Evolutionary conservation across 2,888 invertebrate genomes (phyloP).

Genomic region (Zygaena filipendulae): DNA sequence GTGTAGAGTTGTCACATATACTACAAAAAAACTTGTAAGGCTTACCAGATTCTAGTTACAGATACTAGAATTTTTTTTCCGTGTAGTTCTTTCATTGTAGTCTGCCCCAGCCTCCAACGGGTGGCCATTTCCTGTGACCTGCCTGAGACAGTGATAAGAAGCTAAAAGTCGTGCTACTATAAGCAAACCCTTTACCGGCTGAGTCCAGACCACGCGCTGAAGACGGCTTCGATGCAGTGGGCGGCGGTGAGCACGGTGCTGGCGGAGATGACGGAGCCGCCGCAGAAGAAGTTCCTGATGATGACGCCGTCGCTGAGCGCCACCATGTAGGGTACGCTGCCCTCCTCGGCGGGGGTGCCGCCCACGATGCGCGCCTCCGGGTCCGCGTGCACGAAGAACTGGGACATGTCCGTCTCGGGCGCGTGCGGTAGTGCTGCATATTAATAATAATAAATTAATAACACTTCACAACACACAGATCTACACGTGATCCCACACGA

Average conservation of each 20-base stretch:
- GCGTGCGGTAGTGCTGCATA: no score
- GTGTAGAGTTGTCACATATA: no score
- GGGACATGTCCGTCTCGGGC: slow-evolving; percentile 25
- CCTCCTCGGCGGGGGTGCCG: slow-evolving; percentile 15
- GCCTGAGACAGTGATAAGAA: not conserved
- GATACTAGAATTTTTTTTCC: no score
- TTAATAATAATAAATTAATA: no score
- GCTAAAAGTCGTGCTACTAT: not conserved
- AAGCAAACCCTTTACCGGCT: slow-evolving; percentile 19
- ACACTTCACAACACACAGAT: no score
- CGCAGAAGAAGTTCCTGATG: slow-evolving; percentile 30
- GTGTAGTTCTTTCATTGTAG: no score
- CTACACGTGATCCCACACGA: not conserved
- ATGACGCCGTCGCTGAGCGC: slow-evolving; percentile 27
- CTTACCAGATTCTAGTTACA: no score
- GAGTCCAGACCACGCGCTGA: slow-evolving; percentile 21
- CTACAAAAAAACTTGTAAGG: no score
- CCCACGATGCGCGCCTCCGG: slow-evolving; percentile 23
- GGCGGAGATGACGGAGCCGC: slow-evolving; percentile 28
- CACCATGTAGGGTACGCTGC: slow-evolving; percentile 27
- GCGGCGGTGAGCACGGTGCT: slow-evolving; percentile 37
- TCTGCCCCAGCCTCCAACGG: no score
- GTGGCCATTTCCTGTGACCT: slow-evolving; percentile 6
- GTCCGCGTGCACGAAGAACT: slow-evolving; percentile 32
- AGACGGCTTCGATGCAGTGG: slow-evolving; percentile 37